Percentiles rank a stretch among this genome's conserved stretches.
Conservation (phyloP, 1,140 invertebrate genomes). For the Chlorops oryzae region DNA sequence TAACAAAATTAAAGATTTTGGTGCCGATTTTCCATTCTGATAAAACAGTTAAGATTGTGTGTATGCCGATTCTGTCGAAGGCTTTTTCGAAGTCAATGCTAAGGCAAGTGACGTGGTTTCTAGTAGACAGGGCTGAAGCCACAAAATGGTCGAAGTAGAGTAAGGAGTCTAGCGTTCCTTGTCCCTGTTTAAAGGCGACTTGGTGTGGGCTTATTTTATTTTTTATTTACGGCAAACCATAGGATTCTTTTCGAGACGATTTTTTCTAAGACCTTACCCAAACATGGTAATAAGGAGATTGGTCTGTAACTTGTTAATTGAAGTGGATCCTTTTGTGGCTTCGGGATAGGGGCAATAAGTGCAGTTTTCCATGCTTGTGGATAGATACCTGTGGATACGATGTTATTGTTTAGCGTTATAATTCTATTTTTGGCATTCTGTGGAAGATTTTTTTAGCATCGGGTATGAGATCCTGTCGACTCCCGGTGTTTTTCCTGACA, state of each 20-base stretch:
- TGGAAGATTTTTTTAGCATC: conserved; percentile 6
- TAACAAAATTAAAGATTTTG: conserved; percentile 10
- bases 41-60: background rate
- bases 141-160: conserved; percentile 1
- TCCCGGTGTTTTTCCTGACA: conserved; percentile 3
- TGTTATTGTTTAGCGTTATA: conserved; percentile 1
- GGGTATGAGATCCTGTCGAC: conserved; percentile 5
- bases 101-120: conserved; percentile 8
- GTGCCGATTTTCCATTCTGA: conserved; percentile 9
- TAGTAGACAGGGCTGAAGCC: background rate
- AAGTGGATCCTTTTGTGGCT: conserved; percentile 1
- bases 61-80: conserved; percentile 11
- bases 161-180: conserved; percentile 1
- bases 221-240: background rate
- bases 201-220: background rate
- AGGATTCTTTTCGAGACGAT: conserved; percentile 3
- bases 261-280: conserved; percentile 4
- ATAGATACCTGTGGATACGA: conserved; percentile 1
- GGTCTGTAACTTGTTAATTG: conserved; percentile 6
- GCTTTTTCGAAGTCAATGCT: conserved; percentile 6
- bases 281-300: conserved; percentile 5
- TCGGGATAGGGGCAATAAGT: conserved; percentile 1
- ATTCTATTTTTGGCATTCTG: background rate
- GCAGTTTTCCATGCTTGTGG: conserved; percentile 8
- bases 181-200: conserved; percentile 6